These are phyloP conservation scores for Nyctibius grandis DNA, from an alignment of 2,797 vertebrate genomes.

Conservation along the genomic window DNA sequence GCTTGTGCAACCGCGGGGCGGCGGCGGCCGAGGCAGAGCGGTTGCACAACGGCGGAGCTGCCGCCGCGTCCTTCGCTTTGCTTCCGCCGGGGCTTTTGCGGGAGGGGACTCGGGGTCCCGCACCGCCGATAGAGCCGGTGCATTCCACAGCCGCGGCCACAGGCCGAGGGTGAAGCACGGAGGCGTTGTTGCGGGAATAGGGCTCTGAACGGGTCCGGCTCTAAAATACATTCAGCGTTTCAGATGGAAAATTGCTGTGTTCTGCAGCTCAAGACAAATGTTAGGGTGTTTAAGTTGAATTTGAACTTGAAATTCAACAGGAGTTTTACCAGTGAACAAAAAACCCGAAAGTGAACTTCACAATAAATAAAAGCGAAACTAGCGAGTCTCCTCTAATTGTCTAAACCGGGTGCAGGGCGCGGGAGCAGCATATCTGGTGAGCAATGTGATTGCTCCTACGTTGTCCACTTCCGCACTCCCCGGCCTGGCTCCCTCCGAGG, in stretches of 20 bases:
- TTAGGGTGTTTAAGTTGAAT: too few relatives aligned
- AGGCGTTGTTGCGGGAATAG: fast-evolving
- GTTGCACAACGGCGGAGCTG: neutral
- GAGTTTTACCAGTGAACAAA: neutral
- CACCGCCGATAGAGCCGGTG: fast-evolving
- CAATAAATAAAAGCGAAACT: neutral
- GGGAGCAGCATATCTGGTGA: neutral
- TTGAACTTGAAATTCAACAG: neutral
- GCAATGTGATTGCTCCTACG: fast-evolving
- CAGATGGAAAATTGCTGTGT: fast-evolving
- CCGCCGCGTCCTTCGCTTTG: neutral
- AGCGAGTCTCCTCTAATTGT: fast-evolving
- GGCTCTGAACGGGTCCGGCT: neutral
- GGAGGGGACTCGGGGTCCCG: neutral
- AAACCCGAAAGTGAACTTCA: neutral
- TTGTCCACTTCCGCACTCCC: fast-evolving
- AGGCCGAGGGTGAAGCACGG: too few relatives aligned
- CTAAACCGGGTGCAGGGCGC: fast-evolving
- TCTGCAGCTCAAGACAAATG: neutral
- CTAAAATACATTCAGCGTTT: fast-evolving
- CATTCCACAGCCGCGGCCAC: neutral
- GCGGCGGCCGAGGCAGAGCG: neutral
- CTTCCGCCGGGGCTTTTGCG: neutral
- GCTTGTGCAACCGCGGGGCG: neutral
- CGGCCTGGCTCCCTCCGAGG: neutral